Evolutionary conservation across 2,888 invertebrate species (phyloP), one percentile per base, ranked within the genome.

Genomic region (Cheilosia vernalis): DNA sequence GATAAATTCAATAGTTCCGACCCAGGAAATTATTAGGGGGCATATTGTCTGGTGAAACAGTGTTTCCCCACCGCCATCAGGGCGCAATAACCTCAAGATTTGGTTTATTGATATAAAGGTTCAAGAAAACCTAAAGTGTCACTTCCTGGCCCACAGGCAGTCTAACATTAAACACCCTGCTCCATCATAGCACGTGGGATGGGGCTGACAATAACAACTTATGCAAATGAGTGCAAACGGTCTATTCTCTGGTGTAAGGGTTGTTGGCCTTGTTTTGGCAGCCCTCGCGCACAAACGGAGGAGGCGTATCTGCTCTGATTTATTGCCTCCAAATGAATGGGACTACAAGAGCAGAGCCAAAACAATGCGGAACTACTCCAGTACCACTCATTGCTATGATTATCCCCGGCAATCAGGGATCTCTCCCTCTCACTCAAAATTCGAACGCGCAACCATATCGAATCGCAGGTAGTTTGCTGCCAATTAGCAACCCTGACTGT

Each of bases 381-480:
- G 7, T 7, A 27, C 27, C 53, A 37, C 51, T 78, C 55, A 72
- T 78, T 83, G 56, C 56, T 78, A 73, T 78, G 67, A 83, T 83
- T 83, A 78, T 55, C 49, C 24, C 47, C 21, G 30, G 27, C 55
- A 27, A 51, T 51, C 49, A 51, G 40, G 13, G 40, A 47, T 58
- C 33, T 4, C 19, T 30, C 37, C 42, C 69, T 69, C 42, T 58
- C 33, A 10, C n/a, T 17, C 37, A 37, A 19, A 37, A 55, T 63
- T 53, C 47, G 70, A 47, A 19, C 6, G 44, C 6, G 44, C 17
- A 19, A 49, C 80, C 70, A 51, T 80, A 70, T 76, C 84, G 80
- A 84, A 84, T 84, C 33, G 69, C 74, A 70, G 64, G 69, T 76
- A 81, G 82, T 83, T 83, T 40, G 66, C 66, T 83, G 78, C 82